phyloP scores from a whole-genome alignment of 2,113 vertebrate species.

The Pelecanus crispus region DNA sequence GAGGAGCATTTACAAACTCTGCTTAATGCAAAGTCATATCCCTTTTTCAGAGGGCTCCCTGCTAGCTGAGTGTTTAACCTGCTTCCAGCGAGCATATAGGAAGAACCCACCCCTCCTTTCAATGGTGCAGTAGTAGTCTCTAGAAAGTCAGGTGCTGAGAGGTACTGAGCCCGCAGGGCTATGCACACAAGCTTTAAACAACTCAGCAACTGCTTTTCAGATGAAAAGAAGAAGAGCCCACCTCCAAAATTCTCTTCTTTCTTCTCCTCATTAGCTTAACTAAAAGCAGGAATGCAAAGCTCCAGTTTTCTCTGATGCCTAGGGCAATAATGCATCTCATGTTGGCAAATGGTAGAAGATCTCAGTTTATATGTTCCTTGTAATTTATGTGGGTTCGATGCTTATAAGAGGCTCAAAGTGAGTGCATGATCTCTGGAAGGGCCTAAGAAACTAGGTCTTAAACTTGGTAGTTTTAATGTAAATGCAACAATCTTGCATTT shows the following conservation, averaged over 20 bases:
- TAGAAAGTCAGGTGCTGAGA: background rate
- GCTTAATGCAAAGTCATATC: background rate
- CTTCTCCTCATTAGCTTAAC: slow-evolving; percentile 15
- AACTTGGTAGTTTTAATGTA: background rate
- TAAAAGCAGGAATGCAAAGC: background rate
- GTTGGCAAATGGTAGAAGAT: background rate
- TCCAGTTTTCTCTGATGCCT: background rate
- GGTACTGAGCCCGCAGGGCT: background rate
- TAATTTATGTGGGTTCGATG: background rate
- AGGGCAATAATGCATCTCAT: background rate
- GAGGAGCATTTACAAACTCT: background rate
- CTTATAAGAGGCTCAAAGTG: background rate
- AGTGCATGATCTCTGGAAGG: background rate
- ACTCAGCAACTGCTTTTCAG: background rate
- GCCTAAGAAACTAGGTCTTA: background rate
- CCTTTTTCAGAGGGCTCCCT: background rate
- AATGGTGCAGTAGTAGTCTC: background rate
- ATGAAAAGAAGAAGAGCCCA: slow-evolving; percentile 1
- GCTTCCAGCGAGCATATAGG: background rate
- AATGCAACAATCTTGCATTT: background rate
- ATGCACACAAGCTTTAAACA: background rate
- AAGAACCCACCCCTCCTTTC: background rate
- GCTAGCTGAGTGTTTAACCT: background rate
- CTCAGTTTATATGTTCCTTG: background rate
- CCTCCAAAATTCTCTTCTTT: slow-evolving; percentile 33